These are phyloP conservation scores for Callospermophilus lateralis DNA, from an alignment of 2,113 vertebrate genomes.

Conservation along the genomic window DNA sequence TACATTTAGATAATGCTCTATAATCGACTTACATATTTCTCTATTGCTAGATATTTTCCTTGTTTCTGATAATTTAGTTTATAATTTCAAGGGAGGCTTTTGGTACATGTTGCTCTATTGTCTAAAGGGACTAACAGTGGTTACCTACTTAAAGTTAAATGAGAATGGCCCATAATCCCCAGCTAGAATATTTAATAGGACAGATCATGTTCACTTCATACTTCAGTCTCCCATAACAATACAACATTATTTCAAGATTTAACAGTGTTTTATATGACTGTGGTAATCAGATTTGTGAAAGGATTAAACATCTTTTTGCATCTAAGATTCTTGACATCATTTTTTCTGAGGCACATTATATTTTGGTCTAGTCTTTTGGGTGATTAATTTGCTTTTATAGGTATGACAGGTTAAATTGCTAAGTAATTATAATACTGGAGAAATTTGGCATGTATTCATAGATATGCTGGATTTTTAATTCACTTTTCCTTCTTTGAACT, in stretches of 20 bases:
- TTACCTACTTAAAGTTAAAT: conserved; percentile 26
- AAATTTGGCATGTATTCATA: conserved; percentile 28
- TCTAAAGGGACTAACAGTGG: background rate
- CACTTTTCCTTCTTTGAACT: background rate
- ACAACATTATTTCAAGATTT: background rate
- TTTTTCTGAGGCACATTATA: background rate
- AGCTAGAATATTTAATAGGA: background rate
- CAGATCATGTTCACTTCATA: background rate
- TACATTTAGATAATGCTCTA: conserved; percentile 5
- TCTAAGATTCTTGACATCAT: background rate
- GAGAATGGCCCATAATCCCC: background rate
- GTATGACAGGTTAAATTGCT: conserved; percentile 5
- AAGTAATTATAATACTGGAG: conserved; percentile 24
- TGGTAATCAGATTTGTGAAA: background rate
- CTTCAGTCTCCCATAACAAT: background rate
- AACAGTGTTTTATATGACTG: background rate
- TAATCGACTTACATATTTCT: conserved; percentile 34
- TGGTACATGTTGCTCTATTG: background rate
- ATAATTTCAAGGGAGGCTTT: conserved; percentile 31
- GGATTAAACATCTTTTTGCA: background rate
- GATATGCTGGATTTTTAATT: background rate
- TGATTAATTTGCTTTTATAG: conserved; percentile 22
- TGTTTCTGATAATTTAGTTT: conserved; percentile 57
- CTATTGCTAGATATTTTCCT: conserved; percentile 26
- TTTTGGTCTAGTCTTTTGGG: background rate